Conservation (phyloP, 2,113 vertebrate species). For the Oryzias melastigma region DNA sequence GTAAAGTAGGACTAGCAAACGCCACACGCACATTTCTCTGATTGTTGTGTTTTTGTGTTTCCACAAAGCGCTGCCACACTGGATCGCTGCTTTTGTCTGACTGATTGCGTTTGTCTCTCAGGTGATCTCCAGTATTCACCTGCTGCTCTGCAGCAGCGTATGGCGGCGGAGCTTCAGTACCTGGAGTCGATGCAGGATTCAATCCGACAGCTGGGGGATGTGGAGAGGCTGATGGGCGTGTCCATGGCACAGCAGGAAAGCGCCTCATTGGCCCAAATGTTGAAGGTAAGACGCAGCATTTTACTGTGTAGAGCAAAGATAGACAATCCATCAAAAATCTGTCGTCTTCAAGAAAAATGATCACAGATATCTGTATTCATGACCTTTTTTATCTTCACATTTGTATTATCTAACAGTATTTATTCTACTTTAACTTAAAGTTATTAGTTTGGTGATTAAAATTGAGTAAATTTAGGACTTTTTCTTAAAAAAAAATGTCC, state of each 20-base stretch:
- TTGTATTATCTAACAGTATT: no score
- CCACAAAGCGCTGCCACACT: no score
- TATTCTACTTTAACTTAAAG: no score
- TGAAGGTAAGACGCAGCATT: slow-evolving; percentile 80
- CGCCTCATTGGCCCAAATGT: slow-evolving; percentile 89
- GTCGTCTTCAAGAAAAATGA: no score
- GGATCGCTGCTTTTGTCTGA: not conserved
- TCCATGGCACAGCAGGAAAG: slow-evolving; percentile 93
- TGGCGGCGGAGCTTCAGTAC: slow-evolving; percentile 89
- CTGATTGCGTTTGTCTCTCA: slow-evolving; percentile 28
- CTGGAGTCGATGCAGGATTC: slow-evolving; percentile 91
- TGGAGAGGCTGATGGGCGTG: slow-evolving; percentile 86
- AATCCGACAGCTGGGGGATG: slow-evolving; percentile 83
- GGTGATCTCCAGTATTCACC: slow-evolving; percentile 86
- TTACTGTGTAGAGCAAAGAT: not conserved
- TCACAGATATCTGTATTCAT: no score
- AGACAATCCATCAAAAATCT: no score
- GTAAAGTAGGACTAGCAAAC: slow-evolving; percentile 20
- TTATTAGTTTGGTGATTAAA: no score
- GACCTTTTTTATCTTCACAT: no score
- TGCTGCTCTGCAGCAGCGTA: slow-evolving; percentile 84
- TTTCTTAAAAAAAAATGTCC: no score
- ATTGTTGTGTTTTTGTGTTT: not conserved
- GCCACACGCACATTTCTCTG: slow-evolving; percentile 32
- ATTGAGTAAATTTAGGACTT: no score